Evolutionary conservation across 1,140 invertebrate species (phyloP).

Genomic region (Araneus ventricosus): DNA sequence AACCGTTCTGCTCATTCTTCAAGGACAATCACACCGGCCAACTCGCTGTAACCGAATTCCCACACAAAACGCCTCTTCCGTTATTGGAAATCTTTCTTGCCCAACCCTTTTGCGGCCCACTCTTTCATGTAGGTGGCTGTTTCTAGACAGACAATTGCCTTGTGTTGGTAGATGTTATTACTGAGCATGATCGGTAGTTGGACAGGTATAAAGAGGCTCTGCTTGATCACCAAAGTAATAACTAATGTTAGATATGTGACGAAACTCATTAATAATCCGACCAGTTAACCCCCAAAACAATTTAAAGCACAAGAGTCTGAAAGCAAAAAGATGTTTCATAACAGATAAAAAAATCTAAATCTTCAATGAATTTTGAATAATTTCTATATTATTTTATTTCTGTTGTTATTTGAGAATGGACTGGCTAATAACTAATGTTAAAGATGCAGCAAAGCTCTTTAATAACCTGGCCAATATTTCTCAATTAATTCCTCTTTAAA

Average conservation of each 20-base stretch:
- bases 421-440: too few species aligned
- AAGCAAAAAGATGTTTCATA: too few species aligned
- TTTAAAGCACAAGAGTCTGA: too few species aligned
- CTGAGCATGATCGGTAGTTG: not conserved
- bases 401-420: too few species aligned
- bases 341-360: too few species aligned
- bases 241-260: not conserved
- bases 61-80: constrained; percentile 56
- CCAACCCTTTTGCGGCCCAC: constrained; percentile 50
- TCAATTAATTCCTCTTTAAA: too few species aligned
- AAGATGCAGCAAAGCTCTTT: too few species aligned
- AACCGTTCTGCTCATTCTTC: constrained; percentile 4
- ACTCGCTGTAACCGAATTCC: not conserved
- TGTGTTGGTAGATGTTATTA: constrained; percentile 28
- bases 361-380: too few species aligned
- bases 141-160: not conserved
- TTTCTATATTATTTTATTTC: too few species aligned
- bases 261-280: too few species aligned
- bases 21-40: constrained; percentile 54
- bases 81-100: constrained; percentile 41
- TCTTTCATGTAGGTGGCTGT: not conserved
- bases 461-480: too few species aligned
- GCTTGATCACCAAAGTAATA: not conserved
- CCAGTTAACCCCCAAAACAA: too few species aligned
- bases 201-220: not conserved